Base-by-base conservation (phyloP, 2,797 vertebrate genomes). In the Muscicapa striata region DNA sequence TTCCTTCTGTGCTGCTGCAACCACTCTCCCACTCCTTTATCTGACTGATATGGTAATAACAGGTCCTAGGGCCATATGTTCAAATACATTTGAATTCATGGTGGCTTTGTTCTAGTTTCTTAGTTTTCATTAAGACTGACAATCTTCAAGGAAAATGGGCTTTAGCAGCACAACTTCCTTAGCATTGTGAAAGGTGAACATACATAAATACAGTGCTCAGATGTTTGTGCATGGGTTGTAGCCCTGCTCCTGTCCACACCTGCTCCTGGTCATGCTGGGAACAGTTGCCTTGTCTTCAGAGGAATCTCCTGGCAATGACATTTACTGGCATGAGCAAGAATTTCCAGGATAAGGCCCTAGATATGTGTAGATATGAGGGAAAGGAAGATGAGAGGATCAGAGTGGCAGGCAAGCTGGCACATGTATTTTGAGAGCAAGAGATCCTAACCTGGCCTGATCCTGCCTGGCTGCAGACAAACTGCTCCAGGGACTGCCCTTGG, bases 11-110 rank as follows among this genome's bases (percentile, higher is more conserved):
- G 59, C 85, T 78, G 89, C 87, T 85, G 90, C 90, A 93, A 45
- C 84, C 46, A 76, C 89, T 96, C 88, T 93, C 90, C 94, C 94
- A 92, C 90, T 97, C 87, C 84, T 94, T 97, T 94, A 93, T 97
- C 91, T 96, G 93, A 95, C 93, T 97, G 96, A 97, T 97, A 95
- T 95, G 95, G 87, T 94, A 96, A 97, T 97, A 96, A 95, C 96
- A 94, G 91, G 92, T 93, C 96, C 93, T 85, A 81, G 94, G 97
- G 91, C 90, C 94, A 96, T 95, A 93, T 96, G 93, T 96, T 97
- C 94, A 96, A 96, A 97, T 96, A 87, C 84, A 97, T 97, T 95
- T 95, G 93, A 96, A 97, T 96, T 94, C 90, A 94, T 67, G 72
- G 89, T 70, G 81, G 93, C 86, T 97, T 95, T 91, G 79, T 94